These are phyloP conservation scores for Sphinx pinastri DNA, from an alignment of 2,888 invertebrate species.

Conservation along the genomic window DNA sequence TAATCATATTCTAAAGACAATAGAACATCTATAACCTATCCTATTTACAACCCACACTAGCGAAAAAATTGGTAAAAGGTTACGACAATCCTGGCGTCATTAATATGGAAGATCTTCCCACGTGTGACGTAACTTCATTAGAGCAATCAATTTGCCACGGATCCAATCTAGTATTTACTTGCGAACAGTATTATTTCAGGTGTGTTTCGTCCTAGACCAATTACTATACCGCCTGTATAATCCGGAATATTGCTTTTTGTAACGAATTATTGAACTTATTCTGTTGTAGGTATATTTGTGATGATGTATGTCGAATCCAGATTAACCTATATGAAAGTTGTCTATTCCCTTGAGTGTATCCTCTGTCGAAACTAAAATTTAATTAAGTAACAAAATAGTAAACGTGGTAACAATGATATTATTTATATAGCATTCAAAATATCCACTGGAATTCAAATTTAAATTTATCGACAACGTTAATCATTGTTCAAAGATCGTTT, in stretches of 20 bases:
- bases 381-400: too few species aligned
- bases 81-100: neutral
- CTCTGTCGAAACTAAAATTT: too few species aligned
- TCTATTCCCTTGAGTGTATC: too few species aligned
- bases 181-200: neutral
- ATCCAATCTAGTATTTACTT: slow-evolving; percentile 6
- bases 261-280: neutral
- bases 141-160: neutral
- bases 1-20: neutral
- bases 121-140: neutral
- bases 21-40: neutral
- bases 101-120: neutral
- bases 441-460: too few species aligned
- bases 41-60: neutral
- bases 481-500: too few species aligned
- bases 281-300: neutral
- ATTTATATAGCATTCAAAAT: too few species aligned
- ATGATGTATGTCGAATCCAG: neutral
- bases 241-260: neutral
- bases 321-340: too few species aligned
- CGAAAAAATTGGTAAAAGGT: neutral
- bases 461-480: too few species aligned
- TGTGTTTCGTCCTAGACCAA: neutral
- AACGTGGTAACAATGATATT: too few species aligned
- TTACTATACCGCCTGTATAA: neutral